Base-by-base conservation (phyloP, 2,797 vertebrate genomes). In the Galagoides demidoff region DNA sequence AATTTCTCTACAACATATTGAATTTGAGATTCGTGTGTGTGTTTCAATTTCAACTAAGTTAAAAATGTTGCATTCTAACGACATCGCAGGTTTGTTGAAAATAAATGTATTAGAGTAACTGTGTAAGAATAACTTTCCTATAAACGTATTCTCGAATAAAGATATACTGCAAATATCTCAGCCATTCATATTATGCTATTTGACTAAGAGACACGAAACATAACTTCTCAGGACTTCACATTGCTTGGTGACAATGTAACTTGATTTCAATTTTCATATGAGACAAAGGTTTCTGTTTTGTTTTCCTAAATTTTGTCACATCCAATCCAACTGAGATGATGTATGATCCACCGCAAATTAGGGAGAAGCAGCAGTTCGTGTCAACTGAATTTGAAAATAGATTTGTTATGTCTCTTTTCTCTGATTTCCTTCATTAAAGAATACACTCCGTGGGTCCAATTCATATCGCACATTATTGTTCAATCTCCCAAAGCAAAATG, bases 401-500 rank as follows among this genome's bases (percentile, higher is more conserved):
- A 95, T 95, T 84, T 92, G 39, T 87, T 83, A 92, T 73, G 74
- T 92, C 93, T 93, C 55, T 34, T 95, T 88, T 66, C 79, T 94
- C 71, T 87, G 43, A 63, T 71, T 92, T 87, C 63, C 89, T 94
- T 95, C 94, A 95, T 93, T 95, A 97, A 92, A 86, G 66, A 87
- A 83, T 71, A 91, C 14, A 70, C 84, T 95, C 82, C 1, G 2
- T 89, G 94, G 77, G 83, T 95, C 88, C 85, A 89, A 70, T 93
- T 97, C 34, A 59, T 78, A 87, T 78, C 2, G 4, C 0, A 0
- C 52, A 31, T 91, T 92, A 94, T 91, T 87, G 81, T 91, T 96
- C 84, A 94, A 25, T 96, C 92, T 97, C 76, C 79, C 89, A 91
- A 39, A 97, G 89, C 76, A 97, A 97, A 95, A 96, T 61, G 49